Base-by-base conservation (phyloP, 2,888 invertebrate species). In the Nymphalis c-album region DNA sequence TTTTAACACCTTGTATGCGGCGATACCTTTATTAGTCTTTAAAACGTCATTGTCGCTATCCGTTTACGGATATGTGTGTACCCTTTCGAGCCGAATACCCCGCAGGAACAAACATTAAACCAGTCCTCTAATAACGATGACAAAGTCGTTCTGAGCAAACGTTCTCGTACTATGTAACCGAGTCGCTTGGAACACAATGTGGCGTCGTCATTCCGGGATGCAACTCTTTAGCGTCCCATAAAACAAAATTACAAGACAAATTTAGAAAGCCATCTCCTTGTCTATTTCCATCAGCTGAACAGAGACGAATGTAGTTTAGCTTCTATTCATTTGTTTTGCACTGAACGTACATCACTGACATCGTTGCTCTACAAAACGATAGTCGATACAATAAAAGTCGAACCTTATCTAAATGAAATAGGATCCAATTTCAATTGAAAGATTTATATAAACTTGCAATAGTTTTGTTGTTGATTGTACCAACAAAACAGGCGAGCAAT, bases 401-500 rank as follows among this genome's bases (percentile, higher is more conserved):
- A 35, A 22, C 63, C 45, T 26, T 64, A 64, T 55, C 4, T 0
- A 0, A 22, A 16, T 1, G 2, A 0, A 0, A 60, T 63, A 68
- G 7, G 50, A 17, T 13, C 47, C 5, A 63, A 13, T 51, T 57
- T 65, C 13, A 55, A 22, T 6, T 59, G 59, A 51, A 55, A 13
- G 2, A 31, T 16, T 13, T 18, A 48, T 50, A 47, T 45, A 18
- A 60, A 46, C 60, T 62, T 26, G 51, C 53, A 59, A 68, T 68
- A 66, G 68, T 65, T 68, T 66, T 51, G 61, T 60, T 63, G 64
- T 74, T 57, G 67, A 72, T 65, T 64, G 71, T 69, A 69, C 64
- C 63, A 71, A 71, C 72, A 70, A 73, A 74, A 73, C 75, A 71
- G 71, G 67, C 71, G 71, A 73, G 74, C 74, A 74, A 75, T 75